Evolutionary conservation across 2,888 invertebrate genomes (phyloP), one percentile per base, ranked within the genome.

Genomic region (Pristionchus arcanus): DNA sequence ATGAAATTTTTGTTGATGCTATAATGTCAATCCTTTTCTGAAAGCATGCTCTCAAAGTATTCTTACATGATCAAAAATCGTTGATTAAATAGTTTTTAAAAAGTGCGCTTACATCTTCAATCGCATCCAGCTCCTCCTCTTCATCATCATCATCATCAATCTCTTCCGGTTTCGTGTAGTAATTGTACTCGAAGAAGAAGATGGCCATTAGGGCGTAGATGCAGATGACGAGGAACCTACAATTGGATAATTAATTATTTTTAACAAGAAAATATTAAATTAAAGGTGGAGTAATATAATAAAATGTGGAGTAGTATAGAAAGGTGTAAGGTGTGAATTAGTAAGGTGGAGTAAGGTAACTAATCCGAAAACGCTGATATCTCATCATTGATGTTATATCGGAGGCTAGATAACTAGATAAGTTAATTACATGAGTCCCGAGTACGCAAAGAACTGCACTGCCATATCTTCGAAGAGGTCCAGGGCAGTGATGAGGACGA

Each of bases 221-320:
- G 0, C 97, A 90, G 96, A 98, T 97, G 93, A 97, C 98, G 1
- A 97, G 95, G 59, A 97, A 95, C 98, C 98, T 98, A 63, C 98
- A 96, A 83, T 19, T 37, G 13, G 0, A 34, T 0, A 16, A 28
- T 28, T 37, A 28, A n/a, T n/a, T n/a, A n/a, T n/a, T n/a, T n/a
- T n/a, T n/a, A n/a, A n/a, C n/a, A n/a, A n/a, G n/a, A n/a, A n/a
- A n/a, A n/a, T n/a, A n/a, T n/a, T n/a, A n/a, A n/a, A n/a, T n/a
- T n/a, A n/a, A n/a, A n/a, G n/a, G n/a, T n/a, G n/a, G n/a, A n/a
- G n/a, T n/a, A n/a, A n/a, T n/a, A n/a, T n/a, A n/a, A n/a, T n/a
- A n/a, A n/a, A n/a, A n/a, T n/a, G n/a, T n/a, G n/a, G n/a, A n/a
- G n/a, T n/a, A n/a, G n/a, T n/a, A n/a, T n/a, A n/a, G n/a, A n/a